Conservation (phyloP, 2,888 invertebrate genomes). For the Agriopis leucophaearia region DNA sequence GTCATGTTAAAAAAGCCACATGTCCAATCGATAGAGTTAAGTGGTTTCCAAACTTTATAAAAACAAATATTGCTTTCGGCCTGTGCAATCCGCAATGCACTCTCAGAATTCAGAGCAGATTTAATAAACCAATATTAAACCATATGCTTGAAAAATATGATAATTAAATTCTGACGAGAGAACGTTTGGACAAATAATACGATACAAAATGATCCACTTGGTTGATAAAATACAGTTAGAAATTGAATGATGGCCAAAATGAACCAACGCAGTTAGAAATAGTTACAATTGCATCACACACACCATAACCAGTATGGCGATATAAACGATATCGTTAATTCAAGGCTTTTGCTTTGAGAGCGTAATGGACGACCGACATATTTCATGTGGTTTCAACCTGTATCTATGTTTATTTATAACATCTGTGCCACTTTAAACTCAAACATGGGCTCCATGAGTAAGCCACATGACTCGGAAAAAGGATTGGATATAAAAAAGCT, state of each 20-base stretch:
- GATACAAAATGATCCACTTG: conserved; percentile 25
- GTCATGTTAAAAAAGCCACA: conserved; percentile 21
- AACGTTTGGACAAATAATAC: conserved; percentile 1
- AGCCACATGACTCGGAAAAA: conserved; percentile 6
- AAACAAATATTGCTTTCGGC: conserved; percentile 39
- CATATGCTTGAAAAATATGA: conserved; percentile 26
- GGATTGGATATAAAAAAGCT: background rate
- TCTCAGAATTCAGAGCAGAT: conserved; percentile 35
- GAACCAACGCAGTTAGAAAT: conserved; percentile 40
- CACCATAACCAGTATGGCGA: conserved; percentile 48
- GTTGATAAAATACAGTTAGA: conserved; percentile 26
- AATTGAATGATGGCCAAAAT: conserved; percentile 39
- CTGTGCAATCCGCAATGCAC: conserved; percentile 36
- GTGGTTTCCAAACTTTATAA: conserved; percentile 38
- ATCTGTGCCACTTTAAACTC: conserved; percentile 23
- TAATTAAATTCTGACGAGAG: conserved; percentile 13
- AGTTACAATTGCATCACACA: conserved; percentile 55
- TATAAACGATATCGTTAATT: conserved; percentile 47
- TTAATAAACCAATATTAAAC: conserved; percentile 27
- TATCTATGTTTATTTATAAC: conserved; percentile 26
- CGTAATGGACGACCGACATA: conserved; percentile 28
- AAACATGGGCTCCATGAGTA: conserved; percentile 8
- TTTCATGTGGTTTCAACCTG: conserved; percentile 24
- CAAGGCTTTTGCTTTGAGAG: conserved; percentile 53
- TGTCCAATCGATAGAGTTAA: conserved; percentile 13